Evolutionary conservation across 2,888 invertebrate species (phyloP).

Genomic region (Acleris cristana): DNA sequence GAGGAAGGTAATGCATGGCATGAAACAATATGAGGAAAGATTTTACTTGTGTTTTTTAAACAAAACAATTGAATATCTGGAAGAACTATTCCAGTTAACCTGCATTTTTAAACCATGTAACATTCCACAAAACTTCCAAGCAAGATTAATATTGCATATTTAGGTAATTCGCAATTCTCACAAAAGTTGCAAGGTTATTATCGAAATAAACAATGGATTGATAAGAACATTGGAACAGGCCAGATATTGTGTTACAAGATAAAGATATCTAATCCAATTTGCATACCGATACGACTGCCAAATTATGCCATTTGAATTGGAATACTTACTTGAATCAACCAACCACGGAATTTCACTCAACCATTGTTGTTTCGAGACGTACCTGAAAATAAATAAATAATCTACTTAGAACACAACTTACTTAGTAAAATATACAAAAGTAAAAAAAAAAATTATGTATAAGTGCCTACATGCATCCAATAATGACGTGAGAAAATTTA

Average conservation of each 20-base stretch:
- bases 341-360: slow-evolving; percentile 3
- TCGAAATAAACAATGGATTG: slow-evolving; percentile 5
- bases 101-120: too few relatives aligned
- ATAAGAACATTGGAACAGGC: slow-evolving; percentile 6
- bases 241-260: slow-evolving; percentile 18
- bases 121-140: too few relatives aligned
- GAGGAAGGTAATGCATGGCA: too few relatives aligned
- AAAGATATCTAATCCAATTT: slow-evolving; percentile 28
- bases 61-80: too few relatives aligned
- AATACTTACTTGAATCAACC: slow-evolving; percentile 22
- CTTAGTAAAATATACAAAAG: too few relatives aligned
- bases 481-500: too few relatives aligned
- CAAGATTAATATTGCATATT: too few relatives aligned
- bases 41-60: too few relatives aligned
- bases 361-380: slow-evolving; percentile 13
- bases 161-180: neutral
- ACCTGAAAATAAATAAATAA: slow-evolving; percentile 20
- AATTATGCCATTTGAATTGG: neutral
- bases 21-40: too few relatives aligned
- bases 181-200: neutral
- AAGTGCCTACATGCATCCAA: too few relatives aligned
- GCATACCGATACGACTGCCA: slow-evolving; percentile 12
- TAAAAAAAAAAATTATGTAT: neutral
- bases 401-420: neutral
- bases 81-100: too few relatives aligned